phyloP scores from a whole-genome alignment of 2,888 invertebrate species.

The Drosophila barbarae region DNA sequence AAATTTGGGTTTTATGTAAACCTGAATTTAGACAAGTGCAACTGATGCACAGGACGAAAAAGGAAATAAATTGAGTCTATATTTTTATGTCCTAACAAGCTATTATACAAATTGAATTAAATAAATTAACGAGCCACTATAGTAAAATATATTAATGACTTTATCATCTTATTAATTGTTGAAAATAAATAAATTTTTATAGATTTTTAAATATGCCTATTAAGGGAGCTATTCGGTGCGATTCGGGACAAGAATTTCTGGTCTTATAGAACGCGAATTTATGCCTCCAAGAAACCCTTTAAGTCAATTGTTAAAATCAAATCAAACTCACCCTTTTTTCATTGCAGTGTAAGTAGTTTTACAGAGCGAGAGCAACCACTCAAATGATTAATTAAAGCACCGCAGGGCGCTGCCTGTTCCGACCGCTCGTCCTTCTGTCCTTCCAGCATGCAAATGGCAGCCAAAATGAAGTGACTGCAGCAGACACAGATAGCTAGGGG shows the following conservation, averaged over 20 bases:
- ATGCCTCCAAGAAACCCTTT: fast-evolving
- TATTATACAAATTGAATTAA: too few species aligned
- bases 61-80: too few species aligned
- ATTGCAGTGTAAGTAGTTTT: slow-evolving; percentile 58
- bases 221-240: too few species aligned
- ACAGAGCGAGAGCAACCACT: slow-evolving; percentile 51
- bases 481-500: slow-evolving; percentile 17
- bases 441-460: slow-evolving; percentile 67
- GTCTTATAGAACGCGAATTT: too few species aligned
- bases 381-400: slow-evolving; percentile 71
- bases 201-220: too few species aligned
- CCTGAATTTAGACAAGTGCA: too few species aligned
- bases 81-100: too few species aligned
- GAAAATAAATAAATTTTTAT: too few species aligned
- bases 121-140: too few species aligned
- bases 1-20: neutral
- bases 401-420: slow-evolving; percentile 51
- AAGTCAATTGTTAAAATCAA: neutral
- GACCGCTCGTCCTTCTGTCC: slow-evolving; percentile 13
- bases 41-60: neutral
- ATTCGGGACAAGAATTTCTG: too few species aligned
- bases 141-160: too few species aligned
- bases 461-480: slow-evolving; percentile 61
- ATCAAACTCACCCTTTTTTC: neutral
- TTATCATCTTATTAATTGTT: too few species aligned